phyloP scores from a whole-genome alignment of 2,113 vertebrate species.

The Zapornia atra region DNA sequence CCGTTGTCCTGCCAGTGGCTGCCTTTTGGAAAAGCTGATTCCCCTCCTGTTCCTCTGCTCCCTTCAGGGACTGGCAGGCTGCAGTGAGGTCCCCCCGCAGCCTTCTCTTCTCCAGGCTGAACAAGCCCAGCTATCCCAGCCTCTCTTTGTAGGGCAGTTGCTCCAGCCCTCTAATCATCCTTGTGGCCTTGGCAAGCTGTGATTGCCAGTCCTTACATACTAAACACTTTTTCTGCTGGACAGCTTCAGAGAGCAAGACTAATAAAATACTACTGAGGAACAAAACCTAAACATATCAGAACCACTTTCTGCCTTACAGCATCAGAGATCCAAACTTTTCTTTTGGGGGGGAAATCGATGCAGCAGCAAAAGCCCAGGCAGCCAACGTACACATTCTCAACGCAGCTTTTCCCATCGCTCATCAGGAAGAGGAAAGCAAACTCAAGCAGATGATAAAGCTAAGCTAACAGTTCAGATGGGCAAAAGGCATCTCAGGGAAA shows the following conservation, averaged over 20 bases:
- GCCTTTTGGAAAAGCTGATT: no score
- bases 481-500: background rate
- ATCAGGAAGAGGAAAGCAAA: background rate
- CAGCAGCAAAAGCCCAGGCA: background rate
- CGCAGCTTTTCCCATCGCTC: background rate
- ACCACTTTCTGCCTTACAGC: background rate
- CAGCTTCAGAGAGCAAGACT: background rate
- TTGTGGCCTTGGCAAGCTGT: background rate
- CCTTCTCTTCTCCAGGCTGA: no score
- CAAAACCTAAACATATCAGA: background rate
- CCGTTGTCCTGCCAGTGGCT: no score
- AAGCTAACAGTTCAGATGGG: background rate
- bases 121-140: no score
- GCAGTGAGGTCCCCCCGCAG: no score
- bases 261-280: background rate
- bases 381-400: background rate
- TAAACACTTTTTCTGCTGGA: background rate
- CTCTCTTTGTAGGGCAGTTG: no score
- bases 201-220: background rate
- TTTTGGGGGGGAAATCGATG: background rate
- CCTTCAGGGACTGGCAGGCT: no score
- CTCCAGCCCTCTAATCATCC: no score
- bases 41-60: no score
- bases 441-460: background rate
- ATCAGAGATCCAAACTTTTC: background rate